Conservation (phyloP, 2,113 vertebrate species). For the Rhabdornis inornatus region DNA sequence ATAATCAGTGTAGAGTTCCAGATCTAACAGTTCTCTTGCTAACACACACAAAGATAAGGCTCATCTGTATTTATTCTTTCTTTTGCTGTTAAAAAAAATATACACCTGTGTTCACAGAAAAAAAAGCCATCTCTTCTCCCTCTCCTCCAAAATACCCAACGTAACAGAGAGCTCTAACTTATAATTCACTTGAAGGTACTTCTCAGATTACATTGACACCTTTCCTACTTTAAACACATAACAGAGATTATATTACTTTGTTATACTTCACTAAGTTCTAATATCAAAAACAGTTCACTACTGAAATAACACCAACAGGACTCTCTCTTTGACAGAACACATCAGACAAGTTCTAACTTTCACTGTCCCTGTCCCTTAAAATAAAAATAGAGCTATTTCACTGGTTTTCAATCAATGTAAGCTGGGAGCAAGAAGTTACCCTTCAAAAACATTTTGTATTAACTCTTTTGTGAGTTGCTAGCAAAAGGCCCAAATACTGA, state of each 20-base stretch:
- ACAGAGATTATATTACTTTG: neutral
- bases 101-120: neutral
- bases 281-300: neutral
- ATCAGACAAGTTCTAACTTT: neutral
- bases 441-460: neutral
- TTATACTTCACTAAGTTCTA: neutral
- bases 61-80: neutral
- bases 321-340: neutral
- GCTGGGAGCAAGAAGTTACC: neutral
- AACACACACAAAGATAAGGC: neutral
- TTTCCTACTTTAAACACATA: neutral
- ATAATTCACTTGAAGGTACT: neutral
- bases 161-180: neutral
- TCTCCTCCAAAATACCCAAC: neutral
- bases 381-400: neutral
- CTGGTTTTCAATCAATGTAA: neutral
- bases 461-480: neutral
- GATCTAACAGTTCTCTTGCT: neutral
- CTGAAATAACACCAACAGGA: neutral
- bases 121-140: neutral
- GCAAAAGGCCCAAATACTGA: neutral
- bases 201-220: neutral
- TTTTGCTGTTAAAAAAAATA: neutral
- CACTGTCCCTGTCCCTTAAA: neutral
- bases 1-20: neutral